A percentile compares a stretch with the other conserved stretches of the same genome.
phyloP scores from a whole-genome alignment of 2,113 vertebrate species.

The Brachirus orientalis region DNA sequence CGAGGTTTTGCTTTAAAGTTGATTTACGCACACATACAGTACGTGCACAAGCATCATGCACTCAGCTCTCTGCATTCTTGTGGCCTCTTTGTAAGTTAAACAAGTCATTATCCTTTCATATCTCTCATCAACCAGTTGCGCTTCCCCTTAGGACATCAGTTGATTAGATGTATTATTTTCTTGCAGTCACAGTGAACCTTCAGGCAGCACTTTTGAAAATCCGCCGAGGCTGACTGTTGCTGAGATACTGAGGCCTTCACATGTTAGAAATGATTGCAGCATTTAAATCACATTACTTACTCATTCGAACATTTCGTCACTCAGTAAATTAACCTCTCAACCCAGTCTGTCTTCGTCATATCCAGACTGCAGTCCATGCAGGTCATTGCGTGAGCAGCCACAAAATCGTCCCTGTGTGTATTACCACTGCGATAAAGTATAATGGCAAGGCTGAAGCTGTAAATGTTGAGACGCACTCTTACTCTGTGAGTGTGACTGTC shows the following conservation, averaged over 20 bases:
- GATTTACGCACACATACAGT: neutral
- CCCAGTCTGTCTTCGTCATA: constrained; percentile 16
- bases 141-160: constrained; percentile 21
- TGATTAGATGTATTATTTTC: constrained; percentile 42
- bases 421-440: constrained; percentile 10
- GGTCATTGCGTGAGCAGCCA: constrained; percentile 15
- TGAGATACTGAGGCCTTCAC: constrained; percentile 25
- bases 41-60: neutral
- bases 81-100: constrained; percentile 22
- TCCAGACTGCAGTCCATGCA: constrained; percentile 18
- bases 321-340: constrained; percentile 43
- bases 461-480: constrained; percentile 42
- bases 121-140: constrained; percentile 27
- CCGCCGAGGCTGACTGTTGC: constrained; percentile 12
- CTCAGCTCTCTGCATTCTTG: constrained; percentile 7
- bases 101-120: constrained; percentile 37
- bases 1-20: neutral
- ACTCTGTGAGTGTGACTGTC: constrained; percentile 15
- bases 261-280: constrained; percentile 23
- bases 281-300: constrained; percentile 19
- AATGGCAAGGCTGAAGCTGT: constrained; percentile 28
- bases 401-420: constrained; percentile 12
- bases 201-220: constrained; percentile 23
- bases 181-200: constrained; percentile 26
- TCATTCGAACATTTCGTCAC: constrained; percentile 35